A percentile compares a stretch with the other conserved stretches of the same genome.
Evolutionary conservation across 2,888 invertebrate species (phyloP).

Genomic region (Autographa pulchrina): DNA sequence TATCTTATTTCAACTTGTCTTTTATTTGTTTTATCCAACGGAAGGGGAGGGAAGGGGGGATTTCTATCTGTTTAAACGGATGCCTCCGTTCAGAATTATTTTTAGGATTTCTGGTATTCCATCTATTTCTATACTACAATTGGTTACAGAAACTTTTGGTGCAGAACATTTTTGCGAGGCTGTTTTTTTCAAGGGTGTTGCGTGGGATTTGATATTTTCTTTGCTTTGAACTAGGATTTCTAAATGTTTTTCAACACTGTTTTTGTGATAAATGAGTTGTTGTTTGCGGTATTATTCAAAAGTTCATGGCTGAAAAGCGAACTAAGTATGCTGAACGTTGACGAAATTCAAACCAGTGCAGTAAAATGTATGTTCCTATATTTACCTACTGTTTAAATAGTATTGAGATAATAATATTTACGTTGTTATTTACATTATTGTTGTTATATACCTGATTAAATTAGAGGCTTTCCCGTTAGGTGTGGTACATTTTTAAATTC

Average conservation of each 20-base stretch:
- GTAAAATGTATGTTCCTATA: too few species aligned
- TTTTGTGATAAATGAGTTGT: not conserved
- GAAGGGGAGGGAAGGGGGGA: constrained; percentile 35
- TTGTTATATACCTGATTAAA: too few species aligned
- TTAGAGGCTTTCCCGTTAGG: too few species aligned
- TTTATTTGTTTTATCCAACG: constrained; percentile 58
- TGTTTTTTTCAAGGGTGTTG: constrained; percentile 33
- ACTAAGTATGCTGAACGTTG: not conserved
- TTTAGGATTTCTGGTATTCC: constrained; percentile 55
- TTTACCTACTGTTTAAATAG: too few species aligned
- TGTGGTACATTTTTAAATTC: too few species aligned
- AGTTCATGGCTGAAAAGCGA: not conserved
- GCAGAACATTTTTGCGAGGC: constrained; percentile 43
- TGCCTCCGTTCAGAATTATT: constrained; percentile 48
- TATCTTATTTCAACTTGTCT: constrained; percentile 46
- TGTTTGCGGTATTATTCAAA: not conserved
- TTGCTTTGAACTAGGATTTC: not conserved
- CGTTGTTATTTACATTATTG: too few species aligned
- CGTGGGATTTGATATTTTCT: constrained; percentile 33
- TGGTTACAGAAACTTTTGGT: constrained; percentile 49
- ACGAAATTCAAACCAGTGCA: not conserved
- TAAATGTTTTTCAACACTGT: not conserved
- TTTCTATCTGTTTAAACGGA: constrained; percentile 54
- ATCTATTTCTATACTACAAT: constrained; percentile 37
- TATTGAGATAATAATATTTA: too few species aligned